Conservation (phyloP, 2,113 vertebrate genomes). For the Dryoscopus gambensis region DNA sequence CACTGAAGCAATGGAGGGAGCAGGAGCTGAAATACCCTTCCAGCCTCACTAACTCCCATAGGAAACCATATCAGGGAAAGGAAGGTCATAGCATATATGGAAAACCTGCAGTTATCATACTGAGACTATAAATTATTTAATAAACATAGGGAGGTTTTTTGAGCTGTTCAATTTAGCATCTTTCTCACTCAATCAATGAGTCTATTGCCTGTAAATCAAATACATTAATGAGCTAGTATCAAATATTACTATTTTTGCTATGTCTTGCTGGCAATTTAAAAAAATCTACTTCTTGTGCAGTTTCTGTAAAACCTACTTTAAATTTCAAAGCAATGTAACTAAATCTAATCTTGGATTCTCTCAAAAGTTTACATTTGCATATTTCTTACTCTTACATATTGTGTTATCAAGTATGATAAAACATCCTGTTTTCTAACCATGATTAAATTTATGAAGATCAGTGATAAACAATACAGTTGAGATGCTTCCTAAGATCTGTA, state of each 20-base stretch:
- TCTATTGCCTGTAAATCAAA: background rate
- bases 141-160: rapidly evolving
- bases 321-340: background rate
- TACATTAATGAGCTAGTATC: background rate
- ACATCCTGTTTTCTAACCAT: slow-evolving; percentile 3
- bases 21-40: background rate
- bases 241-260: background rate
- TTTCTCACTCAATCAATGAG: background rate
- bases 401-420: background rate
- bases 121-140: background rate
- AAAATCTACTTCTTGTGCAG: background rate
- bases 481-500: slow-evolving; percentile 76
- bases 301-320: background rate
- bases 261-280: background rate
- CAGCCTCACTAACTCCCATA: background rate
- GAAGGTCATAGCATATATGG: background rate
- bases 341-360: background rate
- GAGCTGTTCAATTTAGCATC: background rate
- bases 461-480: slow-evolving; percentile 77
- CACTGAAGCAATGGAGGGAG: background rate
- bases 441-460: slow-evolving; percentile 69
- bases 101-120: background rate
- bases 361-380: slow-evolving; percentile 9
- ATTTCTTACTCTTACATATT: background rate
- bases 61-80: background rate